Evolutionary conservation across 64 coral and sea anemone genomes (phyloP).

Genomic region (Montipora cactus): DNA sequence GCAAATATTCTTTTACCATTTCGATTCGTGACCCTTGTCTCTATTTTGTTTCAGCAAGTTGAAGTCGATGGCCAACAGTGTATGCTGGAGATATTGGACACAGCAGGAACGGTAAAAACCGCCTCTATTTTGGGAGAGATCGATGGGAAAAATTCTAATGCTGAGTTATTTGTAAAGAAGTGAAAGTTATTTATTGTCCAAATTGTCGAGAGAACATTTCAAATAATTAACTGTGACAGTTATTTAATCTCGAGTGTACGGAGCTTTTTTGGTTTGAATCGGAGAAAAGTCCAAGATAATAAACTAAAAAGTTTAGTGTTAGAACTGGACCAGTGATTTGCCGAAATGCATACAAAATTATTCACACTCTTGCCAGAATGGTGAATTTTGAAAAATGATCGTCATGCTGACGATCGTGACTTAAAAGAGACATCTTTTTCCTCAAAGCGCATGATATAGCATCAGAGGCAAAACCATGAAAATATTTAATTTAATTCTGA

Average conservation of each 20-base stretch:
- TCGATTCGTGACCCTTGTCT: not conserved
- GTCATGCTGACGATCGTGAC: too few relatives aligned
- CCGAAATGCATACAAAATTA: too few relatives aligned
- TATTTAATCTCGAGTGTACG: not conserved
- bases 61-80: constrained; percentile 97
- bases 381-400: too few relatives aligned
- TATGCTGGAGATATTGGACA: constrained; percentile 99
- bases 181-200: not conserved
- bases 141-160: not conserved
- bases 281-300: not conserved
- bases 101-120: constrained; percentile 91
- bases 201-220: constrained; percentile 46
- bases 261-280: not conserved
- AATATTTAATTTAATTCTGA: not conserved
- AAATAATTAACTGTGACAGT: not conserved
- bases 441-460: too few relatives aligned
- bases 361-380: too few relatives aligned
- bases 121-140: constrained; percentile 20
- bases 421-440: too few relatives aligned
- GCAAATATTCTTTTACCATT: not conserved
- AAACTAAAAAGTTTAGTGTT: too few relatives aligned
- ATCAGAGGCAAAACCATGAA: too few relatives aligned
- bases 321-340: too few relatives aligned
- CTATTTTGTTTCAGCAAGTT: constrained; percentile 88
- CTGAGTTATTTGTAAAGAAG: not conserved